A percentile compares a stretch with the other conserved stretches of the same genome.
Conservation (phyloP, 2,888 invertebrate genomes). For the Spilosoma lubricipeda region DNA sequence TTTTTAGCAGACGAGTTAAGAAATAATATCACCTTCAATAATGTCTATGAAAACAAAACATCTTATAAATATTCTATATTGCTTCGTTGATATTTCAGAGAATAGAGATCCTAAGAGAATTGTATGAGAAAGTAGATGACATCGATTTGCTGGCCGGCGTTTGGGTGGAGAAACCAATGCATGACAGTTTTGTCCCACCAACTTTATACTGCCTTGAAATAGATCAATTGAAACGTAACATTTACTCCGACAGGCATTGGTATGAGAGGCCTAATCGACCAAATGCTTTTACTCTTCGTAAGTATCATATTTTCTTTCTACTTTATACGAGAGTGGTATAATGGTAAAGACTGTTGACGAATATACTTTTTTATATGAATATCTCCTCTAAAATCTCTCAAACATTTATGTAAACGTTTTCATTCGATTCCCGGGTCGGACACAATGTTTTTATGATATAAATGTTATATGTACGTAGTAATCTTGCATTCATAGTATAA, state of each 20-base stretch:
- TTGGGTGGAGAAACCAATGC: conserved; percentile 92
- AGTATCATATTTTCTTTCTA: conserved; percentile 32
- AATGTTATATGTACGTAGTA: no score
- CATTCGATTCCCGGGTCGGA: no score
- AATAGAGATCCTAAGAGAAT: conserved; percentile 59
- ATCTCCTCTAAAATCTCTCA: no score
- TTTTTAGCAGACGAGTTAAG: no score
- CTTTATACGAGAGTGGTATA: no score
- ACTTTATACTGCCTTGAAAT: conserved; percentile 95
- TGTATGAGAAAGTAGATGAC: conserved; percentile 89
- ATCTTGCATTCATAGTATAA: no score
- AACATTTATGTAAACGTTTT: no score
- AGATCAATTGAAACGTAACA: conserved; percentile 92
- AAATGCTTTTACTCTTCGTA: conserved; percentile 65
- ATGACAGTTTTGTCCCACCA: conserved; percentile 94
- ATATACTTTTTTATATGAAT: no score
- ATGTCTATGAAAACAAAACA: neutral
- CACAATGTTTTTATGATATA: no score
- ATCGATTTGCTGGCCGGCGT: conserved; percentile 96
- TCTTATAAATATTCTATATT: neutral
- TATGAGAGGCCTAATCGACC: conserved; percentile 69
- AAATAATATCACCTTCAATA: no score
- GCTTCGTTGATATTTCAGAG: conserved; percentile 49
- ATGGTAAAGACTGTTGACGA: no score
- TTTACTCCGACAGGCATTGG: conserved; percentile 95